Evolutionary conservation across 92 coral and sea anemone genomes (phyloP), one percentile per base, ranked within the genome.

Genomic region (Epizoanthus fatuus): DNA sequence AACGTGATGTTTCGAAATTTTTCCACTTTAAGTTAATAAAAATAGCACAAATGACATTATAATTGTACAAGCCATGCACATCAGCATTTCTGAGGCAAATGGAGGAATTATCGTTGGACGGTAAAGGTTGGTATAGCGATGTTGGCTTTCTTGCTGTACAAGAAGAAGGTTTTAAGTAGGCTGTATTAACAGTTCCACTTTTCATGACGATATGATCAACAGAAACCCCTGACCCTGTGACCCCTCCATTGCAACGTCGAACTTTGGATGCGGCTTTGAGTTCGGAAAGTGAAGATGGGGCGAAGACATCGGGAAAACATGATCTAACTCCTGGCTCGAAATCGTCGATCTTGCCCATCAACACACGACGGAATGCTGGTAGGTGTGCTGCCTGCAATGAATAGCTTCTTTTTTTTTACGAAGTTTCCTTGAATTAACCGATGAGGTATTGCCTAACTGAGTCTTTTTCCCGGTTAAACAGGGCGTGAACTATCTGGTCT

Each of bases 211-310:
- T n/a, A 22, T 16, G 64, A 58, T 58, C 64, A 7, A 58, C 64
- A 58, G 64, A 58, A 58, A 58, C 64, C 20, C 64, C 64, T 58
- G 64, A 17, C 20, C 64, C 64, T 58, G 64, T 58, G 64, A 58
- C 64, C 64, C 64, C 64, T 16, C 64, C 64, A 58, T 4, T 22
- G 1, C 64, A 58, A 58, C 29, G 29, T 58, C 29, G 64, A 58
- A 58, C 64, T 16, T 22, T 58, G 64, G 29, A 58, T 58, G 64
- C 64, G 64, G 17, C 64, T 16, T 58, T 58, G 22, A 58, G 64
- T 58, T 58, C 29, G 64, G 64, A n/a, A 22, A 58, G 29, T 58
- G 64, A 58, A 58, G 64, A 58, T 58, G 64, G 64, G 64, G 22
- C 8, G 64, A 58, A 58, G 22, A 58, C 64, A 58, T 58, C 25